These are phyloP conservation scores for Helicoverpa assulta DNA, from an alignment of 2,888 invertebrate genomes.

Conservation along the genomic window DNA sequence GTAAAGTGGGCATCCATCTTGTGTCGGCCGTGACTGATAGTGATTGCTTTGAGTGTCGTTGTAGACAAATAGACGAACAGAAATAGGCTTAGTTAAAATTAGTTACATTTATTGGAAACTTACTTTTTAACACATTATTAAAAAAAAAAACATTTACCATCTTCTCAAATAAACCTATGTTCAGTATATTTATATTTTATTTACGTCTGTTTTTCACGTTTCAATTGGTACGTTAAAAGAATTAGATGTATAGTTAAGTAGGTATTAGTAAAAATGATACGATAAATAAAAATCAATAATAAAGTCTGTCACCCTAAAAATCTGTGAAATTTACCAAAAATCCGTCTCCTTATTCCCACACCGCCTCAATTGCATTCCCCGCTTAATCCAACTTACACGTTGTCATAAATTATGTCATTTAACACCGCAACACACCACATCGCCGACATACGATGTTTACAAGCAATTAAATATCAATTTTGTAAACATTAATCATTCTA, in stretches of 20 bases:
- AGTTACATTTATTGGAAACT: no score
- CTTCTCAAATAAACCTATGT: no score
- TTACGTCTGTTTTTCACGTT: no score
- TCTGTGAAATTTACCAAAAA: background rate
- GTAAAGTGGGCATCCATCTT: background rate
- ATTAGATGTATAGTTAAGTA: no score
- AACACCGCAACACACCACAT: slow-evolving; percentile 68
- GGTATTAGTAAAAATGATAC: no score
- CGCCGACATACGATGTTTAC: slow-evolving; percentile 70
- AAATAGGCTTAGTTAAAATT: no score
- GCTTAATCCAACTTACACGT: slow-evolving; percentile 52
- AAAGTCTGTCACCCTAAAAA: background rate
- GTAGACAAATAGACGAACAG: slow-evolving; percentile 8
- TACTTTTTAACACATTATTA: no score
- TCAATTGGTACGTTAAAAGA: no score
- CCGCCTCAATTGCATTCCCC: slow-evolving; percentile 36
- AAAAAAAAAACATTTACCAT: no score
- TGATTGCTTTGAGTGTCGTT: slow-evolving; percentile 1
- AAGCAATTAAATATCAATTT: slow-evolving; percentile 87
- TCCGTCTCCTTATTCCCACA: slow-evolving; percentile 17
- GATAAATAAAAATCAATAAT: no score
- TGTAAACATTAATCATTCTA: slow-evolving; percentile 80
- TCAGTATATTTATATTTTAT: no score
- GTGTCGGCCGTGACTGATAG: background rate
- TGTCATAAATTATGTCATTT: slow-evolving; percentile 76